Evolutionary conservation across 2,888 invertebrate genomes (phyloP), one percentile per base, ranked within the genome.

Genomic region (Drosophila buzzatii): DNA sequence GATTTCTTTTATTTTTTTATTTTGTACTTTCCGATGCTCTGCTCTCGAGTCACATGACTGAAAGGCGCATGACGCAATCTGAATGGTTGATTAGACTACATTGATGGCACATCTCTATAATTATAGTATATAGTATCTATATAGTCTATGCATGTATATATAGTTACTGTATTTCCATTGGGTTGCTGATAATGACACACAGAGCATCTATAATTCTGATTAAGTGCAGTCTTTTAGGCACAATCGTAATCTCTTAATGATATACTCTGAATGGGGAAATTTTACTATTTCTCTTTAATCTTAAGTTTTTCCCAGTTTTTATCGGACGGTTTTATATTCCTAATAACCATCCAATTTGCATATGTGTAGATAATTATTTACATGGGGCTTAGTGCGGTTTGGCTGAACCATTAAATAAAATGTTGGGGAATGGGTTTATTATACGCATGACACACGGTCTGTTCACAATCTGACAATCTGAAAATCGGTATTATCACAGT

Each of bases 51-150:
- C 76, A 64, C 63, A 76, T 76, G 67, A 81, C 68, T 52, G 31
- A 66, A 62, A 70, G 44, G 16, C 47, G 58, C 45, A 73, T 82
- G 85, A 85, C 85, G 80, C 77, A 74, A 82, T 76, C 58, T 35
- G 31, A 57, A 45, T 37, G 58, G 58, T 58, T 75, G 70, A 74
- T 74, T 70, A 70, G 70, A 55, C 61, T 55, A 41, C 27, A 10
- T 57, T 51, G 39, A 42, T 27, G 16, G 35, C 51, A 51, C 33
- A 18, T 51, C 51, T 45, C 49, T 14, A 66, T 44, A 39, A 20
- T n/a, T 9, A 33, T 6, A 12, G n/a, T 20, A 27, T 5, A 16
- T 49, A 39, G 23, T 44, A 27, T 27, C 55, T 55, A 53, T 44
- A 18, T 18, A 58, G 14, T 47, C 58, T 39, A 42, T 51, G 7